Evolutionary conservation across 1,140 invertebrate genomes (phyloP), one percentile per base, ranked within the genome.

Genomic region (Drosophila insularis): DNA sequence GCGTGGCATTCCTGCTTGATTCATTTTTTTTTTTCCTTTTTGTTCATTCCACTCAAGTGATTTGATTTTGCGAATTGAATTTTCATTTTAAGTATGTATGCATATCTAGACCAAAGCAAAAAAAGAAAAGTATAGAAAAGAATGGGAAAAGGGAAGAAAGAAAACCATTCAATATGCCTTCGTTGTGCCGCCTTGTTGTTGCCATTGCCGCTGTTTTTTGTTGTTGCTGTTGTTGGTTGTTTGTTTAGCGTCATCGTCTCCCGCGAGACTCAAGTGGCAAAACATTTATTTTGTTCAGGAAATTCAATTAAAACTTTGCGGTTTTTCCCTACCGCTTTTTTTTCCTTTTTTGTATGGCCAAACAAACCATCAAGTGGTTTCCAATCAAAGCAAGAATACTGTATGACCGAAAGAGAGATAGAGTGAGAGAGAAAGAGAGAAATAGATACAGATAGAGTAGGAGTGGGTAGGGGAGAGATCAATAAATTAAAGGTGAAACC

Each of bases 261-360:
- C 82, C 82, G 80, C 84, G 82, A 87, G 84, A 80, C 69, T 87
- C 82, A 82, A 87, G 84, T 87, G 82, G 75, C 84, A 87, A 89
- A 87, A 87, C 84, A 87, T 87, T 63, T 82, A 82, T 87, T 81
- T 89, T 80, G 82, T 89, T 82, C 79, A 82, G 82, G 73, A 89
- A 87, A 87, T 87, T 87, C 82, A 87, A 87, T 87, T 87, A 87
- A 87, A 87, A 87, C 82, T 87, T 87, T 87, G 82, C 82, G 82
- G 82, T 81, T 86, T 86, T 40, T 27, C 54, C 53, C 54, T 56
- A 39, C 63, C 11, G 65, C 46, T 39, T 17, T 21, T 55, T 31
- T 27, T 6, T 5, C 21, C 21, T 56, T 35, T 35, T 43, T 53
- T 59, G 37, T 43, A 19, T 63, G 35, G 43, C 72, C 75, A 75